Conservation (phyloP, 2,888 invertebrate species). For the Odontothrips loti region DNA sequence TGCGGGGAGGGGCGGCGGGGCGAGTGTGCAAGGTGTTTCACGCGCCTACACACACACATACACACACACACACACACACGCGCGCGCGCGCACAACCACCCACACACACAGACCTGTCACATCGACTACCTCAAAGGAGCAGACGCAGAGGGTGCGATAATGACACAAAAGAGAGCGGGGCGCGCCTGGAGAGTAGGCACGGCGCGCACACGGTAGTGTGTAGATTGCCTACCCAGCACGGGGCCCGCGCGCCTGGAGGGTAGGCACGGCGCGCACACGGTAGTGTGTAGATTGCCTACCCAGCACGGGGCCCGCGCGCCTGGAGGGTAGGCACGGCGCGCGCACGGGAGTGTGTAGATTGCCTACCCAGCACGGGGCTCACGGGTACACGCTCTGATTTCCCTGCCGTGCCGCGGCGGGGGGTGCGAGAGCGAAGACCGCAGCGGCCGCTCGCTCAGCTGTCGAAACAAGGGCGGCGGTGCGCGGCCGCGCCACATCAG, state of each 20-base stretch:
- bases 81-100: background rate
- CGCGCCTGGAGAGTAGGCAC: slow-evolving; percentile 1
- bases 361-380: background rate
- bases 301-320: background rate
- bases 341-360: background rate
- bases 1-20: background rate
- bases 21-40: background rate
- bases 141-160: too few relatives aligned
- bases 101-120: background rate
- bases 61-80: background rate
- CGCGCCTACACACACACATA: background rate
- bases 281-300: background rate
- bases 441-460: background rate
- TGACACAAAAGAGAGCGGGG: background rate
- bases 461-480: background rate
- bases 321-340: background rate
- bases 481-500: background rate
- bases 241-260: background rate
- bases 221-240: background rate
- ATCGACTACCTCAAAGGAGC: too few relatives aligned
- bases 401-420: too few relatives aligned
- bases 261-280: background rate
- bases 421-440: background rate
- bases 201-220: background rate
- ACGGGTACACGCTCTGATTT: too few relatives aligned